Conservation (phyloP, 2,797 vertebrate species). For the Erethizon dorsatum region DNA sequence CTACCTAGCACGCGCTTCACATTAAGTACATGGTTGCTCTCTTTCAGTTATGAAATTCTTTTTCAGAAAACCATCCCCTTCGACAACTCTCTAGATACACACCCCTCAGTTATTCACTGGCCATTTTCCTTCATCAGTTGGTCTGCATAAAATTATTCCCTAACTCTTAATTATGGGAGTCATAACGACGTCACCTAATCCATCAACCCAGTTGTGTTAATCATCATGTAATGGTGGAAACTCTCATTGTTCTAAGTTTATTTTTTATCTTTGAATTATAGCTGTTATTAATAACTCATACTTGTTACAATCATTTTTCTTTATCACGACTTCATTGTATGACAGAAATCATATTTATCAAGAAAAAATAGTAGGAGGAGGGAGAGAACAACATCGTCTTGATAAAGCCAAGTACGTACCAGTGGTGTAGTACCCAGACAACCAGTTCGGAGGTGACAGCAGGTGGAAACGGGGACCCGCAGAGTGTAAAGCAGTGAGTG, state of each 20-base stretch:
- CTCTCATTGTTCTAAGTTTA: background rate
- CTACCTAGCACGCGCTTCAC: no score
- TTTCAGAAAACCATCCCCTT: background rate
- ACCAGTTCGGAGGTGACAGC: background rate
- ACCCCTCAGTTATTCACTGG: background rate
- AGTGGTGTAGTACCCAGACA: background rate
- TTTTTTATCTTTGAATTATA: conserved; percentile 4
- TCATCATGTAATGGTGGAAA: background rate
- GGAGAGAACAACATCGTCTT: background rate
- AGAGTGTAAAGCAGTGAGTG: background rate
- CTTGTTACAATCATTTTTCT: background rate
- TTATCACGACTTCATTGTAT: background rate
- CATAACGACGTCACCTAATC: background rate
- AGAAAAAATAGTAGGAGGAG: background rate
- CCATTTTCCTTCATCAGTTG: background rate
- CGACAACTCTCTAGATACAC: background rate
- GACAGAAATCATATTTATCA: background rate
- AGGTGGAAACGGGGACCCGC: no score
- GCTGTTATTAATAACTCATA: conserved; percentile 23
- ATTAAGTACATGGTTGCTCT: background rate
- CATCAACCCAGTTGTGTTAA: background rate
- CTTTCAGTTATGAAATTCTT: background rate
- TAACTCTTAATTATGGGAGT: background rate
- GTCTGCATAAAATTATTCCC: background rate
- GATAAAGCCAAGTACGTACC: background rate